phyloP scores from a whole-genome alignment of 2,888 invertebrate genomes.

The Philonicus albiceps region DNA sequence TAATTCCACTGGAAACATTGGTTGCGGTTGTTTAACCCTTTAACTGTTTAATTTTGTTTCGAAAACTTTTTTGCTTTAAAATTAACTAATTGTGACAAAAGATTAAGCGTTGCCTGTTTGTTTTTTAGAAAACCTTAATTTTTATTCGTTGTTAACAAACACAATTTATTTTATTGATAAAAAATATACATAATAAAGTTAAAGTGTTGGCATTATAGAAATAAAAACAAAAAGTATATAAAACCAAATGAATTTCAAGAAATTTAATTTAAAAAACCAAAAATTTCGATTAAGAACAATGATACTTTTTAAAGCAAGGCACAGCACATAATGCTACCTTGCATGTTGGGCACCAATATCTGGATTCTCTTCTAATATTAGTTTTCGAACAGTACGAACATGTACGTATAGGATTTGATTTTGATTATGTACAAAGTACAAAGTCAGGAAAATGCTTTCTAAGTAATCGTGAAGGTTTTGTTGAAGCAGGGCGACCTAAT shows the following conservation, averaged over 20 bases:
- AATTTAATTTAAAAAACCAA: conserved; percentile 28
- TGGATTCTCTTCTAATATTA: conserved; percentile 7
- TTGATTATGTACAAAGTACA: not conserved
- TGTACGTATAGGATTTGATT: conserved; percentile 24
- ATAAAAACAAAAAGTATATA: not conserved
- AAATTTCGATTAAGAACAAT: conserved; percentile 4
- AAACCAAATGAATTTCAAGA: not conserved
- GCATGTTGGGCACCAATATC: conserved; percentile 32
- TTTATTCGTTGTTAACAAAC: conserved; percentile 14
- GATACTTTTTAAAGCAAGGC: conserved; percentile 30
- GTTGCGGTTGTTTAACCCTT: too few species aligned
- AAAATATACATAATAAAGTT: not conserved
- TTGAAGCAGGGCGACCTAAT: not conserved
- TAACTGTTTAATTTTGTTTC: too few species aligned
- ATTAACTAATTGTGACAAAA: not conserved
- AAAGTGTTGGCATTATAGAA: not conserved
- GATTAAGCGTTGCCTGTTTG: not conserved
- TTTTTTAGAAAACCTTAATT: conserved; percentile 4
- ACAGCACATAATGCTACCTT: conserved; percentile 32
- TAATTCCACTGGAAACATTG: too few species aligned
- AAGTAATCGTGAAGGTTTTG: not conserved
- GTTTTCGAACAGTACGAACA: conserved; percentile 20
- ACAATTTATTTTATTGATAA: conserved; percentile 10
- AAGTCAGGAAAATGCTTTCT: not conserved
- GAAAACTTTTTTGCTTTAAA: not conserved